These are phyloP conservation scores for Megaleporinus macrocephalus DNA, from an alignment of 2,113 vertebrate species.

Conservation along the genomic window DNA sequence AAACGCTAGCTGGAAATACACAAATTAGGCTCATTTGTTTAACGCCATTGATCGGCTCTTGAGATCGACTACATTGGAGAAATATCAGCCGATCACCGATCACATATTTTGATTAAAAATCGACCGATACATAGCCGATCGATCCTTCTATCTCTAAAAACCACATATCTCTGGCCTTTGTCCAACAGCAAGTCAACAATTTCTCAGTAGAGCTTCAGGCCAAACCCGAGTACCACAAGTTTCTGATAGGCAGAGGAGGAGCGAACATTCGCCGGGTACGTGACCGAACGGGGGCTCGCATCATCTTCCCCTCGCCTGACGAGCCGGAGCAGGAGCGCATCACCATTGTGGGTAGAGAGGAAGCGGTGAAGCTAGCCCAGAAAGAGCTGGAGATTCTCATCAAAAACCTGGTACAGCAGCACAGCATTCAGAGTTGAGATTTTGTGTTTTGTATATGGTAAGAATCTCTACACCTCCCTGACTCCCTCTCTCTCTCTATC, in stretches of 20 bases:
- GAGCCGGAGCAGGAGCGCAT: conserved; percentile 80
- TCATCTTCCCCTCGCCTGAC: conserved; percentile 79
- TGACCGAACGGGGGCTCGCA: conserved; percentile 76
- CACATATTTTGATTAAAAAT: too few species aligned
- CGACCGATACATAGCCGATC: too few species aligned
- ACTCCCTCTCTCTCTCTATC: not conserved
- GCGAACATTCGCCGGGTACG: conserved; percentile 80
- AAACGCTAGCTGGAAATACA: too few species aligned
- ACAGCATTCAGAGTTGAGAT: not conserved
- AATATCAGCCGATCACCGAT: too few species aligned
- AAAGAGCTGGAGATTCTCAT: conserved; percentile 79
- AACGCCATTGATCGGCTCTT: too few species aligned
- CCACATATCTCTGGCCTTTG: not conserved
- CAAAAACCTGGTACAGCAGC: conserved; percentile 76
- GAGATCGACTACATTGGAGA: too few species aligned
- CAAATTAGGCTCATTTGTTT: too few species aligned
- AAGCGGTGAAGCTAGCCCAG: conserved; percentile 77
- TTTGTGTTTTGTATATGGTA: not conserved
- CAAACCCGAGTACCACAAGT: conserved; percentile 83
- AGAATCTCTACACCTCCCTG: not conserved
- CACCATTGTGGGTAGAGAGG: conserved; percentile 82
- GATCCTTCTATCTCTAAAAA: too few species aligned
- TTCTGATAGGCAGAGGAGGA: conserved; percentile 80
- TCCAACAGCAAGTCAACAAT: conserved; percentile 80
- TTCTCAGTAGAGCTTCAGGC: conserved; percentile 77